These are phyloP conservation scores for Chiloscyllium plagiosum DNA, from an alignment of 2,113 vertebrate genomes.

Conservation along the genomic window DNA sequence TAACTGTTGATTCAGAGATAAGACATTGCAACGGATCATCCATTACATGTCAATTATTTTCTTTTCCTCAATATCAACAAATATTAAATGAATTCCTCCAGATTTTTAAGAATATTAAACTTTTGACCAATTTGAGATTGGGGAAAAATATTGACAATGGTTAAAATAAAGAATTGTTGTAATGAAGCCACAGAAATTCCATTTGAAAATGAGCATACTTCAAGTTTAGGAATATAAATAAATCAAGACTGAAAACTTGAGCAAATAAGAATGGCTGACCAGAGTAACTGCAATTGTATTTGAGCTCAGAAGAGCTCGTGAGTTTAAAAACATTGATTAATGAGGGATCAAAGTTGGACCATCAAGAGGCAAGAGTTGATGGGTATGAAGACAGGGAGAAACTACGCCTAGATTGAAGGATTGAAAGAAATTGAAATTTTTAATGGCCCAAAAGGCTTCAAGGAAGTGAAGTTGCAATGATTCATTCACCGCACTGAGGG, in stretches of 20 bases:
- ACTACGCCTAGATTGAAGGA: not conserved
- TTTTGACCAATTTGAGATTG: not conserved
- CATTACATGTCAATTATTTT: not conserved
- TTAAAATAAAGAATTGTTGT: not conserved
- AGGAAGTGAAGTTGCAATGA: not conserved
- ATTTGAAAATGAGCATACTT: not conserved
- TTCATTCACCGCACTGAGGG: not conserved
- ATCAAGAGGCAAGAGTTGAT: not conserved
- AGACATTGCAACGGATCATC: not conserved
- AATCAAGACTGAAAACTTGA: not conserved
- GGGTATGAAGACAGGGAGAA: not conserved
- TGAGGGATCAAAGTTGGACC: not conserved
- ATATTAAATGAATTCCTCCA: not conserved
- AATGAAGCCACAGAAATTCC: not conserved
- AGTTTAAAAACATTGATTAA: not conserved
- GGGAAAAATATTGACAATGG: not conserved
- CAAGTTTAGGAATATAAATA: not conserved
- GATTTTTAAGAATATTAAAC: not conserved
- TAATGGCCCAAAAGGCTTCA: not conserved
- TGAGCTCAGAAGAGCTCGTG: not conserved
- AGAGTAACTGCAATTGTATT: not conserved
- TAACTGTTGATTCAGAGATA: not conserved
- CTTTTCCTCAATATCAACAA: not conserved
- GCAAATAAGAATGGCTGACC: not conserved
- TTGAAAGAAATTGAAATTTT: not conserved